Percentiles rank a stretch among this genome's conserved stretches.
Conservation (phyloP, 2,888 invertebrate genomes). For the Cantharis rufa region DNA sequence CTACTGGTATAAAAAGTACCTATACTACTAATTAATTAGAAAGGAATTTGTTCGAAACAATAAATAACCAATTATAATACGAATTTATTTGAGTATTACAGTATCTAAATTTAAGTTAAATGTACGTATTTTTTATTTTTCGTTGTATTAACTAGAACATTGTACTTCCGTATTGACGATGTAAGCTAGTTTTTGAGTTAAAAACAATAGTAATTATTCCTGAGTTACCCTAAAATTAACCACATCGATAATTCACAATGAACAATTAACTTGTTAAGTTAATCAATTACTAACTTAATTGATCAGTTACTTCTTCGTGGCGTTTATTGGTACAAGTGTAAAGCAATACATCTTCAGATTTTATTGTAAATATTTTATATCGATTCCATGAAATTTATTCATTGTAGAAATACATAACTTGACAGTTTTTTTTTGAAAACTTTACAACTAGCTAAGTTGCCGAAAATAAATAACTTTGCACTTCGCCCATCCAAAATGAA, state of each 20-base stretch:
- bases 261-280: neutral
- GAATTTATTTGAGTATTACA: no score
- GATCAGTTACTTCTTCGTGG: neutral
- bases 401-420: neutral
- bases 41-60: no score
- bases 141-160: neutral
- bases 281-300: neutral
- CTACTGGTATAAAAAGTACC: no score
- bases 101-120: neutral
- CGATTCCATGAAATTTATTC: neutral
- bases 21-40: no score
- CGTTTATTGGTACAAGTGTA: neutral
- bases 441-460: neutral
- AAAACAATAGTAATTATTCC: neutral
- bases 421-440: neutral
- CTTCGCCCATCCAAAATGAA: neutral
- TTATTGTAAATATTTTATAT: neutral
- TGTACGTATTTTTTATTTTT: neutral
- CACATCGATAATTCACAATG: neutral
- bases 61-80: no score
- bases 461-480: neutral
- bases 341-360: neutral
- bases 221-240: neutral
- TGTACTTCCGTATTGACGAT: neutral
- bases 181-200: neutral